Evolutionary conservation across 2,797 vertebrate genomes (phyloP).

Genomic region (Sciurus vulgaris): DNA sequence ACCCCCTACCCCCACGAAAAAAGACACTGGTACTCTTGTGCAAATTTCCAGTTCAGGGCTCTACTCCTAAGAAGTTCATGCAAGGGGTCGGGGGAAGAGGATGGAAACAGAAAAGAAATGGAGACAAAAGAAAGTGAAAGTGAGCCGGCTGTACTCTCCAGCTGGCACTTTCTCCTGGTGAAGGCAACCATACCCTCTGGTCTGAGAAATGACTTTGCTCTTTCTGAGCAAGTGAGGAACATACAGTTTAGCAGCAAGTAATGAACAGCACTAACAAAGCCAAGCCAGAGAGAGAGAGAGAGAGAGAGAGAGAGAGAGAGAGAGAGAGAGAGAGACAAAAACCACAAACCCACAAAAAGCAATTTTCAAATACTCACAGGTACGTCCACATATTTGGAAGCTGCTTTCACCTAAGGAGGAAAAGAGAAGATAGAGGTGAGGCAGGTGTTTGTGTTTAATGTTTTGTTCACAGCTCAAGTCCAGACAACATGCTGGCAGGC

Average conservation of each 20-base stretch:
- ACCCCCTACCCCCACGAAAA: constrained; percentile 13
- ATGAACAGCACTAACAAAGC: constrained; percentile 67
- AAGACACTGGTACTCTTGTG: constrained; percentile 79
- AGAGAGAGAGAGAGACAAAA: background rate
- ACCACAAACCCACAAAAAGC: background rate
- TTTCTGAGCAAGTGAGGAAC: constrained; percentile 39
- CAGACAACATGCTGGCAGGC: background rate
- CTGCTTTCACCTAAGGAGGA: constrained; percentile 96
- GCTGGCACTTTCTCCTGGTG: background rate
- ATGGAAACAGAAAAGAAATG: background rate
- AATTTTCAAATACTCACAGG: constrained; percentile 94
- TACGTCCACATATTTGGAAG: constrained; percentile 99
- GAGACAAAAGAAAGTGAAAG: background rate
- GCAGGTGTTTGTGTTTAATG: constrained; percentile 37
- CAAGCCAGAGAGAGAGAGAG: constrained; percentile 56
- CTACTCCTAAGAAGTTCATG: background rate
- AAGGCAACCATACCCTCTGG: constrained; percentile 38
- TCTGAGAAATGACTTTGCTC: constrained; percentile 15
- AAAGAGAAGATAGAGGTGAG: constrained; percentile 84
- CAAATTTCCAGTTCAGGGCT: constrained; percentile 79
- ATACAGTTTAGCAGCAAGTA: background rate
- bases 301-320: no score
- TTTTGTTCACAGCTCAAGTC: constrained; percentile 29
- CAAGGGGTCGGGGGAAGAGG: background rate
- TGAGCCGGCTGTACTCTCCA: background rate